Percentiles rank a stretch among this genome's conserved stretches.
These are phyloP conservation scores for Julus scandinavius DNA, from an alignment of 2,888 invertebrate genomes.

Conservation along the genomic window DNA sequence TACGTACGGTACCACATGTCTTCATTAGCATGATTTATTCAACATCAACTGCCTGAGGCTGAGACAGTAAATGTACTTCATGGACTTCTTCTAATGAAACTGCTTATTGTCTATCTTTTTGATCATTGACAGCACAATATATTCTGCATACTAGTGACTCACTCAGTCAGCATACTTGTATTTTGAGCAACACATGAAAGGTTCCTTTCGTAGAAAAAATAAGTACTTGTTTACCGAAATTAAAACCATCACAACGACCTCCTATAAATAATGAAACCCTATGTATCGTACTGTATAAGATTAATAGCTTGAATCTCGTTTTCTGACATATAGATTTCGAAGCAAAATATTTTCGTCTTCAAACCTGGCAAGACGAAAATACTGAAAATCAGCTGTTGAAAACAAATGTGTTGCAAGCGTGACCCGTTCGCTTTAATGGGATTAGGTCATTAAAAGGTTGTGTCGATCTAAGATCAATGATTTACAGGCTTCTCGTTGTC, in stretches of 20 bases:
- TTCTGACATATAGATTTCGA: not conserved
- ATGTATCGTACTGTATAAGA: not conserved
- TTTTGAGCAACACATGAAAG: not conserved
- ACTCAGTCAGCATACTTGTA: not conserved
- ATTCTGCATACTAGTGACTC: too few species aligned
- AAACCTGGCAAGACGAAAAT: constrained; percentile 5
- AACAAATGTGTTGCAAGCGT: constrained; percentile 11
- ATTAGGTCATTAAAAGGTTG: not conserved
- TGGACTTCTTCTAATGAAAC: too few species aligned
- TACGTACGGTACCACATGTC: too few species aligned
- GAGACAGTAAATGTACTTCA: not conserved
- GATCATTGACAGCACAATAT: too few species aligned
- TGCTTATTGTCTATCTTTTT: too few species aligned
- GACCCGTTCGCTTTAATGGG: constrained; percentile 16
- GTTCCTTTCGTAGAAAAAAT: not conserved
- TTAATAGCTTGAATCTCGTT: not conserved
- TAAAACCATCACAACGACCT: not conserved
- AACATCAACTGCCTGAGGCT: not conserved
- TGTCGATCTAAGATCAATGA: constrained; percentile 34
- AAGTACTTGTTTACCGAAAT: not conserved
- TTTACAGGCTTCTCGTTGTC: constrained; percentile 20
- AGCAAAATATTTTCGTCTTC: not conserved
- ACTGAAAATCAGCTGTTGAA: not conserved
- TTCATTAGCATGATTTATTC: too few species aligned
- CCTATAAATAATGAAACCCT: constrained; percentile 17